Percentiles rank a stretch among this genome's conserved stretches.
These are phyloP conservation scores for Nephrotoma guestfalica DNA, from an alignment of 2,888 invertebrate genomes.

Conservation along the genomic window DNA sequence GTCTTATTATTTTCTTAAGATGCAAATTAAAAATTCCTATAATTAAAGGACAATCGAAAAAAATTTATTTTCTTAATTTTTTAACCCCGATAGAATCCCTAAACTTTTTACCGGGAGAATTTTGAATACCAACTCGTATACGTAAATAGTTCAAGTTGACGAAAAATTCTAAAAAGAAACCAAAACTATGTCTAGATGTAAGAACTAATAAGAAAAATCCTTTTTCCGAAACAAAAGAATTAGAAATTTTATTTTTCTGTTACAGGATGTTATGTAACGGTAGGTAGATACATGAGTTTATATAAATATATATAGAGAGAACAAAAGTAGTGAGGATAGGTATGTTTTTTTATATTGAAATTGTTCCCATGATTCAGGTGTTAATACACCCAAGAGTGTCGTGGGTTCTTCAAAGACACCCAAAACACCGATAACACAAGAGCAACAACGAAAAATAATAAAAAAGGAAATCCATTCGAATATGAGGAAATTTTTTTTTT, in stretches of 20 bases:
- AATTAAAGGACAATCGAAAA: neutral
- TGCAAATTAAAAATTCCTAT: neutral
- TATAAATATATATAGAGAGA: neutral
- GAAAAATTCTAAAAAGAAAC: neutral
- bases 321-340: slow-evolving; percentile 18
- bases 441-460: neutral
- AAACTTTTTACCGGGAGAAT: neutral
- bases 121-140: neutral
- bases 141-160: neutral
- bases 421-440: slow-evolving; percentile 25
- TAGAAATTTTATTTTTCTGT: neutral
- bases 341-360: slow-evolving; percentile 32
- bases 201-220: neutral
- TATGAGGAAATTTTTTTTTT: neutral
- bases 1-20: neutral
- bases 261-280: neutral
- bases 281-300: neutral
- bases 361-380: slow-evolving; percentile 33
- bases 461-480: neutral
- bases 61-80: neutral
- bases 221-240: neutral
- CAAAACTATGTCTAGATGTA: neutral
- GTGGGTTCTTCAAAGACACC: slow-evolving; percentile 33
- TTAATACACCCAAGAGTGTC: slow-evolving; percentile 33
- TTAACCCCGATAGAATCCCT: neutral